Evolutionary conservation across 2,797 vertebrate genomes (phyloP).

Genomic region (Hirundo rustica): DNA sequence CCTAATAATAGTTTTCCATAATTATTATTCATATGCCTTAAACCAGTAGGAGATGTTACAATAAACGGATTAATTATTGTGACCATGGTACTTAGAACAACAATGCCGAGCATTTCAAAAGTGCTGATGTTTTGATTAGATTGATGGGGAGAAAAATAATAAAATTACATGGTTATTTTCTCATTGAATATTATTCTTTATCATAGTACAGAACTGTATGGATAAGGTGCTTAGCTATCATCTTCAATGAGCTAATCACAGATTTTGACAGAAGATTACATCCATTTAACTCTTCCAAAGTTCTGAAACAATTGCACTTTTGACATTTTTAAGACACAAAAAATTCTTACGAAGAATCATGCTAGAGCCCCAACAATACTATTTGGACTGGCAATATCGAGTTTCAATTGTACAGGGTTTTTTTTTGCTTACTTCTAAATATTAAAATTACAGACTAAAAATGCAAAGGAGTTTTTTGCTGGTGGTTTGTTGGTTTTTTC

Average conservation of each 20-base stretch:
- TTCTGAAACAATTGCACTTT: background rate
- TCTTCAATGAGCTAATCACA: background rate
- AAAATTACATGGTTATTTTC: background rate
- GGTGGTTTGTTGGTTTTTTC: accelerated
- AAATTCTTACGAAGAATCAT: background rate
- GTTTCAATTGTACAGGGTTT: background rate
- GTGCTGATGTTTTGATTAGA: background rate
- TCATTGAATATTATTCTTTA: background rate
- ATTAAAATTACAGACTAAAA: background rate
- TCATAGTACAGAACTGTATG: background rate
- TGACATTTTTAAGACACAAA: background rate
- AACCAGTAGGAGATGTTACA: background rate
- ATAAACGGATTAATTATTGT: background rate
- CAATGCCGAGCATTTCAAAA: background rate
- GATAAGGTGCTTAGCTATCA: background rate
- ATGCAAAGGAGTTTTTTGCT: accelerated
- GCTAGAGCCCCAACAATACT: background rate
- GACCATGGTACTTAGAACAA: background rate
- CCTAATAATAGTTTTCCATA: background rate
- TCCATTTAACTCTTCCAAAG: background rate
- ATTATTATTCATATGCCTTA: background rate
- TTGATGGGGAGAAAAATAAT: background rate
- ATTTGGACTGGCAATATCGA: background rate
- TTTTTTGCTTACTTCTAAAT: background rate
- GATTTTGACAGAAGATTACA: background rate